phyloP scores from a whole-genome alignment of 2,797 vertebrate genomes.

The Channallabes apus region DNA sequence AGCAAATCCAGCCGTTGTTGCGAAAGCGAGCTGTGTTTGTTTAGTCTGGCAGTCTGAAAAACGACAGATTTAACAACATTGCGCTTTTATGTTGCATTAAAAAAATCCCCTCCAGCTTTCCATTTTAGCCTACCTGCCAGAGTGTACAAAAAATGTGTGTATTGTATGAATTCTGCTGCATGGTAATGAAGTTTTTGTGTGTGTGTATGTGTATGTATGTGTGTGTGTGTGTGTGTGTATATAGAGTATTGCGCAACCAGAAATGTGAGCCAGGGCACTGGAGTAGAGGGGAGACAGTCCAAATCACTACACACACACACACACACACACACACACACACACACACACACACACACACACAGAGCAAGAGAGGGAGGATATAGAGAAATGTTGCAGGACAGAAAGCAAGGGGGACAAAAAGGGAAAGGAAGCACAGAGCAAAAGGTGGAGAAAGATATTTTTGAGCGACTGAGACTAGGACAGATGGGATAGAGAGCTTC shows the following conservation, averaged over 20 bases:
- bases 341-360: conserved; percentile 48
- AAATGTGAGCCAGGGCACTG: conserved; percentile 65
- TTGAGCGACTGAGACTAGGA: too few relatives aligned
- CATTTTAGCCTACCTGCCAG: conserved; percentile 20
- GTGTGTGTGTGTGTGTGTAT: not conserved
- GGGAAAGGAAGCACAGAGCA: not conserved
- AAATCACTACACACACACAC: conserved; percentile 59
- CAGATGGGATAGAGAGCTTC: not conserved
- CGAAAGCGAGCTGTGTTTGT: conserved; percentile 41
- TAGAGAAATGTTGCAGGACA: conserved; percentile 1
- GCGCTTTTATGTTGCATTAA: conserved; percentile 30
- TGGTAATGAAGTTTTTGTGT: conserved; percentile 27
- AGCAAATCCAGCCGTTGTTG: conserved; percentile 38
- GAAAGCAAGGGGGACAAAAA: conserved; percentile 5
- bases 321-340: not conserved
- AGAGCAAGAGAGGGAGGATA: conserved; percentile 24
- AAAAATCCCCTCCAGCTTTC: conserved; percentile 41
- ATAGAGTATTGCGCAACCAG: conserved; percentile 74
- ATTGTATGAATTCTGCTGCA: not conserved
- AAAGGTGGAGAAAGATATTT: not conserved
- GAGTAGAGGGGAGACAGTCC: conserved; percentile 58
- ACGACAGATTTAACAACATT: conserved; percentile 38
- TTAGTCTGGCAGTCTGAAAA: conserved; percentile 48
- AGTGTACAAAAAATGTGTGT: conserved; percentile 6
- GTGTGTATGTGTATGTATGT: conserved; percentile 22